phyloP scores from a whole-genome alignment of 2,113 vertebrate species.

The Phylloscopus trochilus region DNA sequence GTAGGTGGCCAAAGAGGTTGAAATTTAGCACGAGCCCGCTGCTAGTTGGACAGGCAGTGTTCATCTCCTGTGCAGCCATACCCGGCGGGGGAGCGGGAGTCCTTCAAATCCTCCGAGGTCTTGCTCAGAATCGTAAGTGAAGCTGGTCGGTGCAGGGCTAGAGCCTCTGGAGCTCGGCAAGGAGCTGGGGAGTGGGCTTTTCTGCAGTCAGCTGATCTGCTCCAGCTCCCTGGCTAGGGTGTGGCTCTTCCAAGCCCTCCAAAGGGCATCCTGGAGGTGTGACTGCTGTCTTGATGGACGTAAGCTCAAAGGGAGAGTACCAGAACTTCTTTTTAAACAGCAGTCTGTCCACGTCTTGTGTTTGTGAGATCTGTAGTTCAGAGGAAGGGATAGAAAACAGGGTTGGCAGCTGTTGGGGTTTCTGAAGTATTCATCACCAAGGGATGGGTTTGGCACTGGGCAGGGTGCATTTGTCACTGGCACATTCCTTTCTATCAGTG shows the following conservation, averaged over 20 bases:
- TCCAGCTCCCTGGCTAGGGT: background rate
- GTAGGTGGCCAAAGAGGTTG: conserved; percentile 55
- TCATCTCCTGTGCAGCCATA: background rate
- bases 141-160: background rate
- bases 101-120: background rate
- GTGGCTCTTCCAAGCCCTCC: background rate
- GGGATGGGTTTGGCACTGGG: conserved; percentile 30
- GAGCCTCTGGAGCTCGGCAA: accelerated
- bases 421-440: background rate
- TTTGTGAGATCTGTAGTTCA: background rate
- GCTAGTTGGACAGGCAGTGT: background rate
- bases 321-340: background rate
- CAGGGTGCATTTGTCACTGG: conserved; percentile 38
- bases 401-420: conserved; percentile 21
- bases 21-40: background rate
- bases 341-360: background rate
- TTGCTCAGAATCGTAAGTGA: background rate
- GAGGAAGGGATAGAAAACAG: background rate
- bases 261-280: background rate
- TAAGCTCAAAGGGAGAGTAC: background rate
- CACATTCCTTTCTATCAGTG: conserved; percentile 27
- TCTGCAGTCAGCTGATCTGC: background rate
- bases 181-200: accelerated
- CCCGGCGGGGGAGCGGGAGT: background rate
- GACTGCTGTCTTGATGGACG: background rate